Percentiles rank a stretch among this genome's conserved stretches.
phyloP scores from a whole-genome alignment of 2,888 invertebrate genomes.

The Phasia obesa region DNA sequence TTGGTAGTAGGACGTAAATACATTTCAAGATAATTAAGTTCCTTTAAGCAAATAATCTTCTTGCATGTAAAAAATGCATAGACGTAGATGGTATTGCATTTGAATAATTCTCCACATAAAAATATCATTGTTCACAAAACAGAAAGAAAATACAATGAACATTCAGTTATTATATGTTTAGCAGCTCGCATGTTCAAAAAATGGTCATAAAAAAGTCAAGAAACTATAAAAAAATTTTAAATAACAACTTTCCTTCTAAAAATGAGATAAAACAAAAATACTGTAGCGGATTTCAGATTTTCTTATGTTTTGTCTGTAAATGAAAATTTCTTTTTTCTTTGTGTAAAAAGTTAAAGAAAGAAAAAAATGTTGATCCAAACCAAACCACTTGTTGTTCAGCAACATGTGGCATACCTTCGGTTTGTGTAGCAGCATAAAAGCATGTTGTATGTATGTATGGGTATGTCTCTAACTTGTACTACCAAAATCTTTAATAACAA shows the following conservation, averaged over 20 bases:
- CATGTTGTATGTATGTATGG: too few relatives aligned
- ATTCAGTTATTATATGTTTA: conserved; percentile 28
- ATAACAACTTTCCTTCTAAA: conserved; percentile 54
- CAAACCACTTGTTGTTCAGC: conserved; percentile 55
- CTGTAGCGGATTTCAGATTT: conserved; percentile 27
- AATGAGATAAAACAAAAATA: neutral
- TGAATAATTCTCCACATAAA: conserved; percentile 2
- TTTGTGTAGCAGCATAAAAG: neutral
- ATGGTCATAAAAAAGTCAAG: conserved; percentile 10
- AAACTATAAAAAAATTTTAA: conserved; percentile 30
- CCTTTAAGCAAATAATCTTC: too few relatives aligned
- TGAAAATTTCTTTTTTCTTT: conserved; percentile 48
- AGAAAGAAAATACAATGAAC: conserved; percentile 7
- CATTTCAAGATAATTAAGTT: too few relatives aligned
- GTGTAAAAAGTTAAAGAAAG: neutral
- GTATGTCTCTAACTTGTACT: neutral
- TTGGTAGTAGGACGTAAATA: too few relatives aligned
- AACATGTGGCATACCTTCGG: conserved; percentile 36
- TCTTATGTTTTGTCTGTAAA: conserved; percentile 8
- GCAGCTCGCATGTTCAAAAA: conserved; percentile 30
- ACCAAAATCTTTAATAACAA: neutral
- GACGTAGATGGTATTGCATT: too few relatives aligned
- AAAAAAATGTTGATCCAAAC: conserved; percentile 46
- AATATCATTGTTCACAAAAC: conserved; percentile 29
- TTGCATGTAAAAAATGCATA: too few relatives aligned